phyloP scores from a whole-genome alignment of 2,888 invertebrate genomes.

The Protula sp. region DNA sequence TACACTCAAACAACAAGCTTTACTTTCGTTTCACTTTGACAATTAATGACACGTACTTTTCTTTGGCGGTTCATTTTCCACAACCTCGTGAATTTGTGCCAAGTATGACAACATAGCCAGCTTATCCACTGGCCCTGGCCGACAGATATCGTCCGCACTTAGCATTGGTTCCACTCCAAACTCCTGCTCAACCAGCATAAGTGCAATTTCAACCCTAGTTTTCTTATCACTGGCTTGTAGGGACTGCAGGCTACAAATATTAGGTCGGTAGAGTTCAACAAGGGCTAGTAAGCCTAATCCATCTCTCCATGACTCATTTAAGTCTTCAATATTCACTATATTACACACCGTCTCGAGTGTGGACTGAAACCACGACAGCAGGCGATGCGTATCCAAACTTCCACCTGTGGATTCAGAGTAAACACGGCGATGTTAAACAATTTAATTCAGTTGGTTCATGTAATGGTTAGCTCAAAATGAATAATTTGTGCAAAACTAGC shows the following conservation, averaged over 20 bases:
- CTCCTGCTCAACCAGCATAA: neutral
- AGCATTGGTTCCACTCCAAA: neutral
- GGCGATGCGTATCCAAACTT: neutral
- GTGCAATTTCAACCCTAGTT: neutral
- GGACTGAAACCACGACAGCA: conserved; percentile 1
- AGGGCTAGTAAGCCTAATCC: conserved; percentile 2
- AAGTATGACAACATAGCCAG: conserved; percentile 1
- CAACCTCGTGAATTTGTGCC: neutral
- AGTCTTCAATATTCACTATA: neutral
- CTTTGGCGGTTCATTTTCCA: neutral
- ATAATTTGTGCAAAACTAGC: no score
- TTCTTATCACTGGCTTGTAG: neutral
- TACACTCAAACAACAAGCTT: no score
- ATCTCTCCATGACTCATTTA: conserved; percentile 3
- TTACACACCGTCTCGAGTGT: neutral
- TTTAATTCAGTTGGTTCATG: no score
- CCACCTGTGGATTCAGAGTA: conserved; percentile 3
- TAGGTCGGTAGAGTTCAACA: neutral
- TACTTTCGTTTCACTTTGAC: no score
- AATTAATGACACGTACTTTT: no score
- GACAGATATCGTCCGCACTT: neutral
- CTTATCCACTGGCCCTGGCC: neutral
- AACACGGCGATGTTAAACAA: no score
- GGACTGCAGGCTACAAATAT: neutral
- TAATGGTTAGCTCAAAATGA: no score